Base-by-base conservation (phyloP, 2,797 vertebrate genomes). In the Galaxias olidus region DNA sequence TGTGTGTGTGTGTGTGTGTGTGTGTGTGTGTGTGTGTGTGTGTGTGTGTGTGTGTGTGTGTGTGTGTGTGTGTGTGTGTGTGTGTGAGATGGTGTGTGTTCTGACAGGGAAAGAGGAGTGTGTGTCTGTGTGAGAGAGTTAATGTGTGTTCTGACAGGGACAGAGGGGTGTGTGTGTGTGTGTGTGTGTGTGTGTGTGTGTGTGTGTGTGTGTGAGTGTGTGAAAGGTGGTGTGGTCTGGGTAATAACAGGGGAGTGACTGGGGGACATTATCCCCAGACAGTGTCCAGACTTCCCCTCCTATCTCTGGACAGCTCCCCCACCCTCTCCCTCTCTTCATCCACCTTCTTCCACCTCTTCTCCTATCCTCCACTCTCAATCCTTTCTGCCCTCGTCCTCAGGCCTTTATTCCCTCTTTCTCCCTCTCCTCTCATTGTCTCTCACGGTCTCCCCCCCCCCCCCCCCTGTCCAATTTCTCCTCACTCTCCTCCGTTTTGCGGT, bases 241-340 rank as follows among this genome's bases (percentile, higher is more conserved):
- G 56, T 68, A 60, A 66, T 69, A 49, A 50, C 59, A 50, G 75
- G 49, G 59, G n/a, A 63, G 44, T 76, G 79, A 77, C 79, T 61
- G 60, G 49, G 69, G 1, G 5, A n/a, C 8, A 4, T 44, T 8
- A 7, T 3, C 11, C 15, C 53, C 50, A 72, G 78, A 85, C 65
- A 57, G 71, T 68, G 56, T 75, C 72, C 80, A 81, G 76, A 47
- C 56, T 69, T 57, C 17, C 52, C 65, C 3, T 6, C 30, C 30
- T 30, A 30, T 30, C 30, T 30, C 61, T 15, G 66, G 57, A 3
- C 30, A 30, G 30, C 30, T 30, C 2, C 3, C 30, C 30, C 30
- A 3, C 30, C 30, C 30, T 30, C 30, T 30, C 30, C 30, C 30
- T 30, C 30, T 30, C 30, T 30, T 30, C 30, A 3, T 30, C 30